Evolutionary conservation across 2,797 vertebrate genomes (phyloP).

Genomic region (Eidolon dupreanum): DNA sequence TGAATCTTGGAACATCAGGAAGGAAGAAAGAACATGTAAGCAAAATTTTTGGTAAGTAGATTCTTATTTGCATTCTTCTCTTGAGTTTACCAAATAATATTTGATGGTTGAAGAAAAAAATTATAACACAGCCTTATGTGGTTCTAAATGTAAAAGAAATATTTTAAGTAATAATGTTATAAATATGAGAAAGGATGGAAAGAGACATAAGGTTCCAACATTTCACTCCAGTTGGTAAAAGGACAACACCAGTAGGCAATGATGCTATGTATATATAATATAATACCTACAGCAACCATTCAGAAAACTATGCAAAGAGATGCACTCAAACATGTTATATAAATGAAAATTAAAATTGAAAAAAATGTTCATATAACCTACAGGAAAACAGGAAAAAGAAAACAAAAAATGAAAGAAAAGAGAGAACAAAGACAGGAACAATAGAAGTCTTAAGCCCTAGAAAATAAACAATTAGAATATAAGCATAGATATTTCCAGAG

Average conservation of each 20-base stretch:
- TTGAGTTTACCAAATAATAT: background rate
- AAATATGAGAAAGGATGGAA: background rate
- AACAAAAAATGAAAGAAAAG: background rate
- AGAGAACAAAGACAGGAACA: background rate
- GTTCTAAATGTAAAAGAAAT: background rate
- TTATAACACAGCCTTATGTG: background rate
- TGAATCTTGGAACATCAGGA: background rate
- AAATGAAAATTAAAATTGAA: background rate
- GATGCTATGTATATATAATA: background rate
- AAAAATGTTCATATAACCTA: background rate
- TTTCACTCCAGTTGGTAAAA: background rate
- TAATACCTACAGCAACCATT: background rate
- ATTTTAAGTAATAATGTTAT: background rate
- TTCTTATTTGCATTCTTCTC: background rate
- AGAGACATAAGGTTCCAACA: background rate
- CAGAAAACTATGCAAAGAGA: background rate
- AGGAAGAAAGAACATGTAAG: background rate
- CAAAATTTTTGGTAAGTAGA: background rate
- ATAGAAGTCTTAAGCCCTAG: background rate
- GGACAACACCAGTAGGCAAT: background rate
- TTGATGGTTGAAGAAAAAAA: background rate
- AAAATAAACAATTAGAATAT: background rate
- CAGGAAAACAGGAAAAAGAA: background rate
- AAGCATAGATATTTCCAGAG: background rate
- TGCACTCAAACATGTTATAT: background rate